Base-by-base conservation (phyloP, 2,888 invertebrate genomes). In the Lissocephala sabroskyi region DNA sequence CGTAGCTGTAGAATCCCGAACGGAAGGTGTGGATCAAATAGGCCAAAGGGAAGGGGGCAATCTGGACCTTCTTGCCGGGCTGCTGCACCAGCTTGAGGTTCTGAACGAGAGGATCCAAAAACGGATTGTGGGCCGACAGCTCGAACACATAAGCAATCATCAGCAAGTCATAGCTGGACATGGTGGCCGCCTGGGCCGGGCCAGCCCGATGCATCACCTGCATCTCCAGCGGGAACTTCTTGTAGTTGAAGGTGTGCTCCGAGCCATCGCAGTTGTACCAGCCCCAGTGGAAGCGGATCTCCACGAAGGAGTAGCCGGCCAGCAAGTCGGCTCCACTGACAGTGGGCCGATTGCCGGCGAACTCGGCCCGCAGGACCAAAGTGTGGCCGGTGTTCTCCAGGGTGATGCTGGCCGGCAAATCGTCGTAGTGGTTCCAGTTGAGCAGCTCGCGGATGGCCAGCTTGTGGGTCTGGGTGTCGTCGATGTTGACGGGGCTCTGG, bases 271-370 rank as follows among this genome's bases (percentile, higher is more conserved):
- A 82, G 56, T 88, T 86, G 42, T 84, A 84, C 3, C 85, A 85
- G 26, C 89, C 88, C 89, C 89, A 90, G 29, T 87, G 87, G 55
- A 89, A 88, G 36, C 86, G 80, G 29, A 88, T 73, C 43, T 87
- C 86, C 10, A 86, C 80, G 43, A 89, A 87, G 7, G 85, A 84
- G 60, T 88, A 89, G 17, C 78, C 77, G 26, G 85, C 83, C 19
- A 82, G 65, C 17, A 89, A 70, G 23, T 88, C 87, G 2, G 89
- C 89, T 1, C 86, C 86, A 49, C 82, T 79, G 3, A 84, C 55
- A 1, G 81, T 83, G 13, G 84, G 84, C 3, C 62, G 56, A 54
- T 84, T 83, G 9, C 75, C 73, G 10, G 58, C 49, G 45, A 68
- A 84, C 30, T 62, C 52, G 6, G 83, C 82, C 10, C 68, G 79